Base-by-base conservation (phyloP, 2,888 invertebrate species). In the Morpho helenor region DNA sequence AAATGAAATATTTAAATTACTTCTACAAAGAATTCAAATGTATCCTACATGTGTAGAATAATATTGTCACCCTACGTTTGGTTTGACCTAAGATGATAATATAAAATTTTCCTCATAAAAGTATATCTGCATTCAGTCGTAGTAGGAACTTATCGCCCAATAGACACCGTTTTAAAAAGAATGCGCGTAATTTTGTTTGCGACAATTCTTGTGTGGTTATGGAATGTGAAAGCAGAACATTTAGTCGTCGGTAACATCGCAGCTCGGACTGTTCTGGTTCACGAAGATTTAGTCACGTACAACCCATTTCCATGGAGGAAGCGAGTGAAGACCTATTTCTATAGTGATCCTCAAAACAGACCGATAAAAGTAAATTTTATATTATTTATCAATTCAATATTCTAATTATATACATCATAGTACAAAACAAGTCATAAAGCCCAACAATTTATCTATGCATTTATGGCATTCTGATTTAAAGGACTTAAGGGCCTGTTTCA, bases 271-370 rank as follows among this genome's bases (percentile, higher is more conserved):
- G 56, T 68, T 7, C 57, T 74, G 56, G 73, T 68, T 0, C 71
- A 84, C 2, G 73, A 75, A 3, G 72, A 72, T 0, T 40, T 39
- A 3, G 70, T 84, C 0, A 67, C 77, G 49, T 89, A 88, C 56
- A 86, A 80, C 49, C 82, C 87, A 0, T 71, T 76, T 23, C 79
- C 79, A 0, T 79, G 88, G 39, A 68, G 80, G 7, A 90, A 90
- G 50, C 69, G 89, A 41, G 84, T 88, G 0, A 90, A 90, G 8
- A 63, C 72, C 2, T 83, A 64, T 46, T 89, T 89, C 46, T 76
- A 69, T 23, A 52, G 62, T 2, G 68, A 67, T 9, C 71, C 73
- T 4, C 50, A 56, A 9, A 71, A 70, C 54, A 71, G 64, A 49
- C 61, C 53, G 3, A 74, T 73, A 52, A 62, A 66, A 57, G 75